Evolutionary conservation across 2,113 vertebrate species (phyloP).

Genomic region (Trematomus loennbergii): DNA sequence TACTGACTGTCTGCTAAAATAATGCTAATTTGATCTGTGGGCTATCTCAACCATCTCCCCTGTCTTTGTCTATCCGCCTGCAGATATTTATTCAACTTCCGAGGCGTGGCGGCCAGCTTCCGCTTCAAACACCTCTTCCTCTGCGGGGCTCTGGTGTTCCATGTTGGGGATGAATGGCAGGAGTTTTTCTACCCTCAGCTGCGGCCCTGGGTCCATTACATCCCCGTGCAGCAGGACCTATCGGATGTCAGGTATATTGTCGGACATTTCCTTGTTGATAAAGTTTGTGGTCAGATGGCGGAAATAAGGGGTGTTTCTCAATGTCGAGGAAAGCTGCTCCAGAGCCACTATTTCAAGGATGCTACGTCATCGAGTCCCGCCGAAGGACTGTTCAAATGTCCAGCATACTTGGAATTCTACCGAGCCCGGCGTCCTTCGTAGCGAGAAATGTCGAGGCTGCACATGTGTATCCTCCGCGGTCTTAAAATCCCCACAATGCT

Average conservation of each 20-base stretch:
- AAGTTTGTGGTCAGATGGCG: too few relatives aligned
- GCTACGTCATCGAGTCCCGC: too few relatives aligned
- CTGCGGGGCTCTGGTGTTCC: constrained; percentile 95
- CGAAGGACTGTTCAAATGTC: too few relatives aligned
- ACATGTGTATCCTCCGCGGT: too few relatives aligned
- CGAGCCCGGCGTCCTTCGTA: too few relatives aligned
- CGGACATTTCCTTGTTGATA: too few relatives aligned
- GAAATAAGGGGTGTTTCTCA: too few relatives aligned
- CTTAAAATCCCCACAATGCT: too few relatives aligned
- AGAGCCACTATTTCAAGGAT: too few relatives aligned
- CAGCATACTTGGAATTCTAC: too few relatives aligned
- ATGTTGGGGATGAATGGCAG: constrained; percentile 94
- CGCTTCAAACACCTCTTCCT: constrained; percentile 98
- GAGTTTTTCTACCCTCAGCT: constrained; percentile 98
- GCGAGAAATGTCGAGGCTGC: too few relatives aligned
- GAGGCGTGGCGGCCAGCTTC: constrained; percentile 98
- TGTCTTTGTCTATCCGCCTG: neutral
- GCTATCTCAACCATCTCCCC: neutral
- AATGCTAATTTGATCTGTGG: neutral
- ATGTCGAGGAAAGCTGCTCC: too few relatives aligned
- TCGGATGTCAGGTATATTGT: constrained; percentile 89
- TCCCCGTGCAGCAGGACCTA: constrained; percentile 93
- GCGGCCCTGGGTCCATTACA: constrained; percentile 96
- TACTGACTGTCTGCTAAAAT: neutral
- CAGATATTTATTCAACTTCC: constrained; percentile 97